Base-by-base conservation (phyloP, 2,113 vertebrate genomes). In the Microcebus murinus region DNA sequence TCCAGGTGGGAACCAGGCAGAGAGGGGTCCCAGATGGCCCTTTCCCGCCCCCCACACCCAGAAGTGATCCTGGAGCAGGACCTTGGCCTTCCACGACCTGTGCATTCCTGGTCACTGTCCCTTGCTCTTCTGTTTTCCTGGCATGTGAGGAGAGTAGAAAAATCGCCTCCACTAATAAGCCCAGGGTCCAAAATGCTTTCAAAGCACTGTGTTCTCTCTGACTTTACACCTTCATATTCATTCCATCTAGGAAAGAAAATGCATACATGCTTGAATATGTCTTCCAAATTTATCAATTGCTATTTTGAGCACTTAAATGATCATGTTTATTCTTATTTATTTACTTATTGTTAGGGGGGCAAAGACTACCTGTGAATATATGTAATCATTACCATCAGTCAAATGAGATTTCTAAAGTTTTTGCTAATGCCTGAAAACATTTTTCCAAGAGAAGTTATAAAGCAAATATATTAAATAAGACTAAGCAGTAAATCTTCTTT, bases 391-490 rank as follows among this genome's bases (percentile, higher is more conserved):
- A 21, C 39, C 4, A 34, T 55, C 3, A 1, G 45, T 76, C n/a
- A 80, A 4, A 63, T 68, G 21, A 9, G 52, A 70, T 81, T 83
- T 94, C 48, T 92, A 6, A 92, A 77, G 31, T 61, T 81, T 59
- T 85, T 34, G 1, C 94, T 68, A 94, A 65, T 94, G 59, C 73
- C 68, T 94, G 48, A 86, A 93, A 94, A 68, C 23, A 42, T 92
- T 88, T 97, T 73, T 73, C 12, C 68, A 71, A 70, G 27, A 85
- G 55, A 79, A 42, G 10, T 95, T 88, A 59, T 61, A 74, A 89
- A 94, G 48, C 36, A 68, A 94, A 55, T 68, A 57, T 59, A 29
- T 91, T 88, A 97, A 93, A 55, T 57, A 71, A 95, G 63, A 50
- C 63, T 67, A 50, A 79, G 13, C 39, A 52, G 50, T 74, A 81